Evolutionary conservation across 2,888 invertebrate species (phyloP), one percentile per base, ranked within the genome.

Genomic region (Celastrina argiolus): DNA sequence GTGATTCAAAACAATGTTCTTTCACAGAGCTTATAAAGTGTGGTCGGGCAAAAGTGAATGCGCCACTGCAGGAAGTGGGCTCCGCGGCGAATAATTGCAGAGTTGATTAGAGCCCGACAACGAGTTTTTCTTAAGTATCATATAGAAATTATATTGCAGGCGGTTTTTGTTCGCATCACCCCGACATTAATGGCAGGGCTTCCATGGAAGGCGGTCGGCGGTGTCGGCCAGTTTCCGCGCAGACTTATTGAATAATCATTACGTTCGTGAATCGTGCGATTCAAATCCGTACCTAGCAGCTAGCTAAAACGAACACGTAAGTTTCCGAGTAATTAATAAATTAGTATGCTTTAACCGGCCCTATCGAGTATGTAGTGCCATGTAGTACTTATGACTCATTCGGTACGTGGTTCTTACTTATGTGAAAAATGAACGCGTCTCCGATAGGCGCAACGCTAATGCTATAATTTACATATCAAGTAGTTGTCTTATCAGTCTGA

Each of bases 201-300:
- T 66, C 68, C 66, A 66, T 65, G 59, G 64, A 45, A 66, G 69
- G 59, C 59, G 28, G 45, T 67, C 58, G 63, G 66, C 66, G 56
- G 64, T 67, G 58, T 70, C 63, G 68, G 67, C 65, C 66, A 28
- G 66, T 68, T 71, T 72, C 70, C 70, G 68, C 68, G 56, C 66
- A 64, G 65, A 64, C 66, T 67, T 66, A 70, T 66, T 70, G 69
- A 69, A 71, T 72, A 69, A 71, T 69, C 68, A 70, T 68, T 65
- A 67, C 59, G 69, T 70, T 74, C 67, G 71, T 72, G 68, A 72
- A 74, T 76, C 73, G 73, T 75, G 75, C 73, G 67, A 64, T 68
- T 71, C 67, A 68, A 66, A 36, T 51, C 41, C 34, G 64, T 12
- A 31, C 36, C 56, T 34, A 31, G 58, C 42, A 31, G 18, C 56